A percentile compares a stretch with the other conserved stretches of the same genome.
Conservation (phyloP, 1,140 invertebrate species). For the Brachionus manjavacas region DNA sequence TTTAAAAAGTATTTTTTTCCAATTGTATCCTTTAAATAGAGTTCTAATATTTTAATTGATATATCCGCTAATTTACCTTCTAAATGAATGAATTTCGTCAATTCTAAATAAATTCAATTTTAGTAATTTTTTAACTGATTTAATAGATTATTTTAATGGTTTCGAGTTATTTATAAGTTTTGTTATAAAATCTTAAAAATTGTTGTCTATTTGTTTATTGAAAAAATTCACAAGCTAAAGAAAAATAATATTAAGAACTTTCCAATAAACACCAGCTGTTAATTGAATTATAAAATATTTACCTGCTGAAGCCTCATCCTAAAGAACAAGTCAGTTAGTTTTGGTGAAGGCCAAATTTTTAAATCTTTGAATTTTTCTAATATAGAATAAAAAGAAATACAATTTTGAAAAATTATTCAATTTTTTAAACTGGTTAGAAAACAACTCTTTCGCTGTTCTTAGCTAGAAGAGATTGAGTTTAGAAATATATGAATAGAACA, state of each 20-base stretch:
- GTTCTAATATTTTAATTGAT: background rate
- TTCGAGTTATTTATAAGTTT: background rate
- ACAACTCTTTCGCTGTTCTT: background rate
- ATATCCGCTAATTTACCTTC: background rate
- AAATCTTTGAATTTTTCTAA: background rate
- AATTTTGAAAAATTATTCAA: background rate
- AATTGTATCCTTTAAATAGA: background rate
- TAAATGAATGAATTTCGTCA: background rate
- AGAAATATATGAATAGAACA: background rate
- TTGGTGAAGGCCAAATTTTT: background rate
- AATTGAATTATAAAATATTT: background rate
- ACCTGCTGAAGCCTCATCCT: background rate
- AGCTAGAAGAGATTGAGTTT: background rate
- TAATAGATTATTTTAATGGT: background rate
- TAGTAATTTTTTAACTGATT: background rate
- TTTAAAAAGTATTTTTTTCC: background rate
- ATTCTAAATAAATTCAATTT: background rate
- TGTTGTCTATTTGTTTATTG: background rate
- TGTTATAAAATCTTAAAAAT: background rate
- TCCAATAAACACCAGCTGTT: background rate
- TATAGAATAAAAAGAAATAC: background rate
- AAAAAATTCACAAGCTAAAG: background rate
- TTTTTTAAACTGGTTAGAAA: background rate
- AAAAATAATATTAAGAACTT: background rate
- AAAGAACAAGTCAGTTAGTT: background rate